phyloP scores from a whole-genome alignment of 2,888 invertebrate genomes.

The Galerucella pusilla region DNA sequence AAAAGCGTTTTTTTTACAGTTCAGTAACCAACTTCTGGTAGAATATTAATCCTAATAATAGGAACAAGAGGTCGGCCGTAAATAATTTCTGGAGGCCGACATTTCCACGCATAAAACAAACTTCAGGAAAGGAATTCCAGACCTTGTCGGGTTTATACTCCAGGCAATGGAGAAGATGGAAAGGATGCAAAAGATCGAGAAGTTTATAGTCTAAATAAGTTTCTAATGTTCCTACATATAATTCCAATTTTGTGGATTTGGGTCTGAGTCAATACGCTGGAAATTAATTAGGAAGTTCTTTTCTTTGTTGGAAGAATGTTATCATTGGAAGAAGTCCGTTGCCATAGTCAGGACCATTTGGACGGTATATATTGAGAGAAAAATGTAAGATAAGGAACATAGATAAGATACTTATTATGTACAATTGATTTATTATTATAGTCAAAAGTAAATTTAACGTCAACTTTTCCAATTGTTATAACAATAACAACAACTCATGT shows the following conservation, averaged over 20 bases:
- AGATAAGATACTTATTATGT: too few relatives aligned
- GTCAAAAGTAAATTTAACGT: too few relatives aligned
- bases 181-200: neutral
- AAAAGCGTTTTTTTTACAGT: constrained; percentile 10
- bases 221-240: neutral
- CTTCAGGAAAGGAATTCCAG: constrained; percentile 31
- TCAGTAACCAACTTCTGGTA: constrained; percentile 32
- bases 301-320: too few relatives aligned
- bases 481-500: too few relatives aligned
- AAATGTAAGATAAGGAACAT: too few relatives aligned
- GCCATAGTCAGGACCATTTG: too few relatives aligned
- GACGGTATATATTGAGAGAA: too few relatives aligned
- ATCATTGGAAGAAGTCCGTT: too few relatives aligned
- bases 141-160: constrained; percentile 19
- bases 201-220: neutral
- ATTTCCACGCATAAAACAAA: constrained; percentile 36
- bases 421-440: too few relatives aligned
- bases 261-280: neutral
- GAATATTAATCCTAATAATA: constrained; percentile 49
- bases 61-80: constrained; percentile 43
- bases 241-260: neutral
- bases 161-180: neutral
- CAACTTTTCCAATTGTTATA: too few relatives aligned
- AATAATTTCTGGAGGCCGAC: constrained; percentile 38
- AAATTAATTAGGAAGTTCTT: neutral